Percentiles rank a stretch among this genome's conserved stretches.
phyloP scores from a whole-genome alignment of 2,113 vertebrate genomes.

The Sceloporus tristichus region DNA sequence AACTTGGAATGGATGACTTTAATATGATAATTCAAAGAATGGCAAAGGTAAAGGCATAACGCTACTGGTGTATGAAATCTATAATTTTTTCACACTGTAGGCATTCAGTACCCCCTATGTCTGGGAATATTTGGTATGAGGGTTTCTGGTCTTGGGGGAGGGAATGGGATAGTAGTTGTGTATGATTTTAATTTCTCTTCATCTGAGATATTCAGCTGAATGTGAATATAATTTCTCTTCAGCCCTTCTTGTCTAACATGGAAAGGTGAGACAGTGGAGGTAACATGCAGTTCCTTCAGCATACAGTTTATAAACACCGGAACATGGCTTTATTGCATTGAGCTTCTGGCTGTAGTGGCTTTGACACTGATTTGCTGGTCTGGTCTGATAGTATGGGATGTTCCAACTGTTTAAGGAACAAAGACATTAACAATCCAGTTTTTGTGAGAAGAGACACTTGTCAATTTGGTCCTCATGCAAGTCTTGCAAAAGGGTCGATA shows the following conservation, averaged over 20 bases:
- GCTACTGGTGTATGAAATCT: neutral
- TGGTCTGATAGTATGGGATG: neutral
- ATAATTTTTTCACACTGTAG: neutral
- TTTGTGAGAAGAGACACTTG: neutral
- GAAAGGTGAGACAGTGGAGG: neutral
- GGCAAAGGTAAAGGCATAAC: constrained; percentile 83
- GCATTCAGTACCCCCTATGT: too few species aligned
- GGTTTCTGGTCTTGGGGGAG: too few species aligned
- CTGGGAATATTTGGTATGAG: too few species aligned
- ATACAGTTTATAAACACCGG: neutral
- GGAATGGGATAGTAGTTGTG: too few species aligned
- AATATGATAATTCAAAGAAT: constrained; percentile 82
- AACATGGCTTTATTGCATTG: neutral
- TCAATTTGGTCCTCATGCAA: neutral
- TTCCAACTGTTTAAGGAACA: too few species aligned
- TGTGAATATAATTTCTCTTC: too few species aligned
- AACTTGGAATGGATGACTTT: constrained; percentile 79
- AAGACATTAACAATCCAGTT: neutral
- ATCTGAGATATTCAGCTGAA: neutral
- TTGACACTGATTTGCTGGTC: neutral
- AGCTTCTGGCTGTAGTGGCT: neutral
- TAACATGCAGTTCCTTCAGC: neutral
- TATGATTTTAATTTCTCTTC: too few species aligned
- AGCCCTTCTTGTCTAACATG: neutral
- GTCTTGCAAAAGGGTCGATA: neutral